Base-by-base conservation (phyloP, 2,113 vertebrate species). In the Leptobrachium ailaonicum region DNA sequence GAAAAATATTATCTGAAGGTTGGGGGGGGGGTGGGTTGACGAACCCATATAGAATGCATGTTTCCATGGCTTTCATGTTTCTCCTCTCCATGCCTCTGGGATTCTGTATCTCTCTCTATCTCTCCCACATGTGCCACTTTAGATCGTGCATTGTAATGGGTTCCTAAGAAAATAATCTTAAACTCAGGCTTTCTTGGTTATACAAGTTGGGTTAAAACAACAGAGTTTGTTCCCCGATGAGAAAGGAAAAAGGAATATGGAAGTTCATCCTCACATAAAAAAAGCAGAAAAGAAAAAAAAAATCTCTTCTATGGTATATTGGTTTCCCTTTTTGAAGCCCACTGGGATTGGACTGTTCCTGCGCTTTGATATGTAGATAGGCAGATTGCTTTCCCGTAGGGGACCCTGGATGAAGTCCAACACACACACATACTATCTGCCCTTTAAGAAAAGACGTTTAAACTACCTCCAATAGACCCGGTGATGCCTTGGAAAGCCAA, bases 361-460 rank as follows among this genome's bases (percentile, higher is more conserved):
- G 83, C 68, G 83, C 93, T 94, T 95, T 95, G 92, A 94, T 93
- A 94, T 95, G 92, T 86, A 94, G 93, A 95, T 91, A 2, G 74
- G 67, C 82, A 88, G 90, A 89, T 93, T 87, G 89, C 89, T 92
- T 92, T 93, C 88, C 91, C 91, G 87, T 87, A 80, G 88, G 88
- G 89, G 88, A 92, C 84, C 45, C 83, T 92, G 91, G 90, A 87
- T 50, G 3, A 53, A 2, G 8, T 88, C 93, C 93, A 94, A 93
- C 86, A 75, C 78, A 91, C 78, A 91, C 85, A 92, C 89, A 92
- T 84, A 77, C 80, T 87, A 88, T 87, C 88, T 89, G 87, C 89
- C 85, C 88, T 88, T 87, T 88, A 83, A 87, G 86, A 85, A 87
- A 83, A 89, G 89, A 87, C 83, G 81, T 80, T 75, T 60, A 50